Evolutionary conservation across 2,797 vertebrate genomes (phyloP).

Genomic region (Diplodus sargus): DNA sequence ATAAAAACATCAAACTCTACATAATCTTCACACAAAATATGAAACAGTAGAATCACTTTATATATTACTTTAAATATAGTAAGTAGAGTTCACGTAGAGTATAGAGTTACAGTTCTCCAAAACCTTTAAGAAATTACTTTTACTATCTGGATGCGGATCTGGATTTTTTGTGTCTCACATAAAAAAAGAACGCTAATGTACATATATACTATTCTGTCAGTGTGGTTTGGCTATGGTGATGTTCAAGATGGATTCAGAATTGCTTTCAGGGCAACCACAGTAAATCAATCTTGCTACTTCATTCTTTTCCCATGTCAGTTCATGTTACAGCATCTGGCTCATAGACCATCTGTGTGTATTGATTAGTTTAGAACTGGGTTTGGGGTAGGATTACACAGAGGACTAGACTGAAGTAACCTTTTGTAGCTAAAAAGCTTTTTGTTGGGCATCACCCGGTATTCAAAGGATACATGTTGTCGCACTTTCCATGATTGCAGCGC

Average conservation of each 20-base stretch:
- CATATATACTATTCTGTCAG: constrained; percentile 27
- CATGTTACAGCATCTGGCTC: constrained; percentile 74
- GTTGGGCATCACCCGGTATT: not conserved
- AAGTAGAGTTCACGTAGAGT: not conserved
- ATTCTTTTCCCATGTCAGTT: constrained; percentile 76
- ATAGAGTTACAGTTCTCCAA: not conserved
- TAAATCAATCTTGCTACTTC: constrained; percentile 78
- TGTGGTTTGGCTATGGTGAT: constrained; percentile 40
- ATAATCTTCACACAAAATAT: not conserved
- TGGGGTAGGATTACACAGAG: constrained; percentile 60
- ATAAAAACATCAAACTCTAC: not conserved
- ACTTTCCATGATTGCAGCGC: not conserved
- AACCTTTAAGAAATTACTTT: not conserved
- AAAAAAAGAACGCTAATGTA: constrained; percentile 10
- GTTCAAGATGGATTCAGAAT: constrained; percentile 67
- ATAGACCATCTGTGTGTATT: constrained; percentile 79
- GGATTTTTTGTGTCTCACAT: not conserved
- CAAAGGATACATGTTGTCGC: not conserved
- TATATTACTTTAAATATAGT: not conserved
- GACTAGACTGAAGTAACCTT: constrained; percentile 47
- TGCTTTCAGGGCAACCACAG: constrained; percentile 73
- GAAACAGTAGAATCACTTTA: not conserved
- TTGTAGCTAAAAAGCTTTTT: constrained; percentile 12
- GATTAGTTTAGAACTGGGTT: constrained; percentile 65
- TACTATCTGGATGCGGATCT: not conserved